Conservation (phyloP, 2,888 invertebrate species). For the Lacanobia oleracea region DNA sequence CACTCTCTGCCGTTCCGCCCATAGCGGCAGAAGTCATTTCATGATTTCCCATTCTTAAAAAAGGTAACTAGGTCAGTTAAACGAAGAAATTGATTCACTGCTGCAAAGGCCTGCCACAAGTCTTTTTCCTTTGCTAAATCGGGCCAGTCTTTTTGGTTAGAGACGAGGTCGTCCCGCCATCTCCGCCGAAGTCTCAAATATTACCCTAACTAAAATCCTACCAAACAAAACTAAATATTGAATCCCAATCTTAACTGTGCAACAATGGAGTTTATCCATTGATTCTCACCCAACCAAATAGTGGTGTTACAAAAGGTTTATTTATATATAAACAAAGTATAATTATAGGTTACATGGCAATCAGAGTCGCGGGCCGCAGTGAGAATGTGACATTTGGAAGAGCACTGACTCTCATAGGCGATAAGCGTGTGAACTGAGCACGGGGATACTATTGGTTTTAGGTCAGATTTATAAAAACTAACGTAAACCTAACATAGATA, state of each 20-base stretch:
- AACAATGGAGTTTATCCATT: no score
- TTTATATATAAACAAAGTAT: conserved; percentile 22
- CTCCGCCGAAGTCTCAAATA: no score
- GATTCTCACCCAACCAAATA: not conserved
- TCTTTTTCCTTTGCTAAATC: no score
- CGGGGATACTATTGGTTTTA: conserved; percentile 45
- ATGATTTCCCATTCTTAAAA: no score
- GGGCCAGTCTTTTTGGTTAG: no score
- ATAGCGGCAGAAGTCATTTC: no score
- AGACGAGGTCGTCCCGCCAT: no score
- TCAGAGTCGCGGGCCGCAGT: conserved; percentile 37
- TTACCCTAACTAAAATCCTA: not conserved
- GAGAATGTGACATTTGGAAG: conserved; percentile 63
- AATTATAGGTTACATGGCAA: conserved; percentile 42
- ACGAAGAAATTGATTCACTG: no score
- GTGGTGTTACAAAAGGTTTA: conserved; percentile 20
- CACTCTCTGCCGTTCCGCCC: no score
- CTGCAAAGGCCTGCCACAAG: no score
- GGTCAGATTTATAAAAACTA: not conserved
- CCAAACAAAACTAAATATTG: not conserved
- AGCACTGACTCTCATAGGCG: conserved; percentile 35
- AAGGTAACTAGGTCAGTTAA: no score
- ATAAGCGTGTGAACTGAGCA: conserved; percentile 57
- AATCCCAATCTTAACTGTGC: not conserved
- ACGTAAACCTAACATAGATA: not conserved